Base-by-base conservation (phyloP, 2,888 invertebrate genomes). In the Tinea pellionella region DNA sequence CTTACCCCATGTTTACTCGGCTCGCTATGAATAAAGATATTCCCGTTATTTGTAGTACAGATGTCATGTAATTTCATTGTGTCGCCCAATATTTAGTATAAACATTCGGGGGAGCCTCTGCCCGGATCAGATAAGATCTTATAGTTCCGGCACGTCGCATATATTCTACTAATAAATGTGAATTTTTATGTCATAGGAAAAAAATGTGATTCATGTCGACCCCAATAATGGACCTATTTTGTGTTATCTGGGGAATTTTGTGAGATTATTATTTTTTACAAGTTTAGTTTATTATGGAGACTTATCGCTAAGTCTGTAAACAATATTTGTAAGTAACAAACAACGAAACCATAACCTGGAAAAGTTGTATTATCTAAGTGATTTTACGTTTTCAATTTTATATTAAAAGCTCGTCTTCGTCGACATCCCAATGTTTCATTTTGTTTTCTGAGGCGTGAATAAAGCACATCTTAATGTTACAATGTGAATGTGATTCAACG, bases 1-100 rank as follows among this genome's bases (percentile, higher is more conserved):
- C 37, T 15, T 15, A 37, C 47, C 71, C 70, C 70, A 61, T 78
- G 75, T 83, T 83, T 81, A 81, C 77, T 68, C 74, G 73, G 66
- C 78, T 80, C 73, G 77, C 77, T 80, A 87, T 87, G 87, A 87
- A 87, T 87, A 86, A 87, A 87, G 86, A 86, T 87, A 86, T 85
- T 78, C 83, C 77, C 80, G 83, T 84, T 86, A 87, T 87, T 86
- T 86, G 87, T 82, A 79, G 72, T 87, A 85, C 87, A 87, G 87
- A 87, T 87, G 87, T 87, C 86, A 86, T 86, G 86, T 87, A 85
- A 86, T 86, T 79, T 86, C 80, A 87, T 86, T 87, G 85, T 87
- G 81, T 76, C 80, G 75, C 74, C 77, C 83, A 85, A 87, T 84
- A 85, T 86, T 86, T 86, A 79, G 82, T 81, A 79, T 81, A 86